Evolutionary conservation across 2,797 vertebrate species (phyloP).

Genomic region (Paguma larvata): DNA sequence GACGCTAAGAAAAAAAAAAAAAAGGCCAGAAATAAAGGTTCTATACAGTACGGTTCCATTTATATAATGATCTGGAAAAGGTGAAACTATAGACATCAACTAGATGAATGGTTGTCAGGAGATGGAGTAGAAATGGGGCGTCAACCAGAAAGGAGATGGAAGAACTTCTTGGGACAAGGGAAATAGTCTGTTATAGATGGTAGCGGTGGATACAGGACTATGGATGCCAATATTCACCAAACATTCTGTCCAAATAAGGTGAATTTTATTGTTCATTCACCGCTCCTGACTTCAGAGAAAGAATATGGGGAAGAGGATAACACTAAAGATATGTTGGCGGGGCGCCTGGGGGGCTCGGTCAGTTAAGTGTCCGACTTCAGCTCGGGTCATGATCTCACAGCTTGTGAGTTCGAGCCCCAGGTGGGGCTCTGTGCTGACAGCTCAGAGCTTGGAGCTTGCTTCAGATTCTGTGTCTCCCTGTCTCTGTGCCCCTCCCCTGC

Average conservation of each 20-base stretch:
- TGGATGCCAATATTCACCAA: background rate
- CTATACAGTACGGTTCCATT: background rate
- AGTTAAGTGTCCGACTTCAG: too few species aligned
- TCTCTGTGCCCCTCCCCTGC: too few species aligned
- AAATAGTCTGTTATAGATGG: background rate
- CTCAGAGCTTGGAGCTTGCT: too few species aligned
- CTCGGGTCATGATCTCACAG: too few species aligned
- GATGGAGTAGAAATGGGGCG: background rate
- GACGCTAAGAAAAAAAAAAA: background rate
- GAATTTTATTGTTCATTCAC: background rate
- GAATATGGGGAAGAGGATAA: background rate
- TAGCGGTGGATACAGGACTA: background rate
- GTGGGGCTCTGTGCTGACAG: too few species aligned
- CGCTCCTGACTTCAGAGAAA: slow-evolving; percentile 6
- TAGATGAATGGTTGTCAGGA: background rate
- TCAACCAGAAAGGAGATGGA: background rate
- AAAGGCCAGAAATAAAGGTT: background rate
- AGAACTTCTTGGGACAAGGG: background rate
- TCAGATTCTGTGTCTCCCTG: too few species aligned
- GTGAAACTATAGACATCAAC: background rate
- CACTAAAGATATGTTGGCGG: background rate
- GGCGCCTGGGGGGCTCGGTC: too few species aligned
- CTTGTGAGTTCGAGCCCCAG: too few species aligned
- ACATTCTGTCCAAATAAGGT: background rate
- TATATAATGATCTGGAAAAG: background rate